A percentile compares a stretch with the other conserved stretches of the same genome.
phyloP scores from a whole-genome alignment of 2,888 invertebrate genomes.

The Nymphalis urticae region DNA sequence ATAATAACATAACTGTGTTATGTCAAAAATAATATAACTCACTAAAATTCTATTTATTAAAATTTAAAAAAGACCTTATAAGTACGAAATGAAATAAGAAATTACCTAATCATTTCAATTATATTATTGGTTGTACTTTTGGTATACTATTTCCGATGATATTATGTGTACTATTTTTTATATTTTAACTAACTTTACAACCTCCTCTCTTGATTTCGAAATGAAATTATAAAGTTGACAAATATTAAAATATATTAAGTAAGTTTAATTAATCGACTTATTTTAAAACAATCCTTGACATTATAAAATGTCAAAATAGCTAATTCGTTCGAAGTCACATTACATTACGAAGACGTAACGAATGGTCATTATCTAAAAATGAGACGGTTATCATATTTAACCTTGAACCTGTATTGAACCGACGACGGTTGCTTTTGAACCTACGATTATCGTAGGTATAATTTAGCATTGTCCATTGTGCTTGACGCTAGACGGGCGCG shows the following conservation, averaged over 20 bases:
- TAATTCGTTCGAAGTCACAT: background rate
- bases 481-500: constrained; percentile 33
- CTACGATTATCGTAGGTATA: constrained; percentile 53
- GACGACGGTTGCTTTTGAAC: constrained; percentile 54
- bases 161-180: too few relatives aligned
- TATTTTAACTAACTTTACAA: too few relatives aligned
- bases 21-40: too few relatives aligned
- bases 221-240: background rate
- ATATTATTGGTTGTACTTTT: too few relatives aligned
- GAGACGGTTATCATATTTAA: constrained; percentile 45
- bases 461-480: constrained; percentile 58
- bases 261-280: background rate
- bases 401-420: constrained; percentile 65
- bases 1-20: too few relatives aligned
- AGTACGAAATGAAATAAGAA: too few relatives aligned
- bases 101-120: too few relatives aligned
- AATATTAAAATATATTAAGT: background rate
- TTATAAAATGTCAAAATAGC: background rate
- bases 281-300: background rate
- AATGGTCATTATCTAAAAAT: constrained; percentile 17
- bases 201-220: background rate
- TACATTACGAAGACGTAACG: background rate
- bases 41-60: too few relatives aligned
- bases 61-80: too few relatives aligned
- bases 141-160: too few relatives aligned